Base-by-base conservation (phyloP, 1,140 invertebrate species). In the Cotesia glomerata region DNA sequence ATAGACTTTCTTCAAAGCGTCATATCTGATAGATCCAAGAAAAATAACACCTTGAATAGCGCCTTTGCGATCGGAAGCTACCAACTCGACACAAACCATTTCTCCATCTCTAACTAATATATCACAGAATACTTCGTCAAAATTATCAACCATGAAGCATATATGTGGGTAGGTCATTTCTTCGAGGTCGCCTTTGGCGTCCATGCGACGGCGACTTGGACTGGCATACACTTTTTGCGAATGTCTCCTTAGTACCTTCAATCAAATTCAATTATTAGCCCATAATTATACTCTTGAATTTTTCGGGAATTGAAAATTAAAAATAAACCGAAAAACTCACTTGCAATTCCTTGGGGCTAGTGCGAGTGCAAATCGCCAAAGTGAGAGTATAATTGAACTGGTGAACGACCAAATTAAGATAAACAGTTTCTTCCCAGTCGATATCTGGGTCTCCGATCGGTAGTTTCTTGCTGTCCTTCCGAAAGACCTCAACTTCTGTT, bases 341-440 rank as follows among this genome's bases (percentile, higher is more conserved):
- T 89, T 99, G 97, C 80, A 99, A 90, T 88, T 99, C 95, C 88
- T 98, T 97, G 61, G 96, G 95, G 81, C 95, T 97, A 69, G 97
- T 99, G 84, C 97, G 91, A 58, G 97, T 98, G 88, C 98, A 99
- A 79, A 99, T 96, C 72, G 97, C 98, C 86, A 98, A 90, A 9
- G 98, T 99, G 56, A 99, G 89, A 58, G 94, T 97, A 86, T 99
- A 99, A 85, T 99, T 96, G 88, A 99, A 97, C 88, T 99, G 97
- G 89, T 99, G 98, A 81, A 99, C 93, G 75, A 99, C 97, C 77
- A 99, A 90, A 89, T 99, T 99, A 61, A 99, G 90, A 89, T 99
- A 99, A 72, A 99, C 97, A 61, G 98, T 99, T 90, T 99, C 98
- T 88, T 99, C 97, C 98, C 98, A 99, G 88, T 99, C 97, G 78